A percentile compares a stretch with the other conserved stretches of the same genome.
Evolutionary conservation across 1,140 invertebrate genomes (phyloP).

Genomic region (Sarcophaga peregrina): DNA sequence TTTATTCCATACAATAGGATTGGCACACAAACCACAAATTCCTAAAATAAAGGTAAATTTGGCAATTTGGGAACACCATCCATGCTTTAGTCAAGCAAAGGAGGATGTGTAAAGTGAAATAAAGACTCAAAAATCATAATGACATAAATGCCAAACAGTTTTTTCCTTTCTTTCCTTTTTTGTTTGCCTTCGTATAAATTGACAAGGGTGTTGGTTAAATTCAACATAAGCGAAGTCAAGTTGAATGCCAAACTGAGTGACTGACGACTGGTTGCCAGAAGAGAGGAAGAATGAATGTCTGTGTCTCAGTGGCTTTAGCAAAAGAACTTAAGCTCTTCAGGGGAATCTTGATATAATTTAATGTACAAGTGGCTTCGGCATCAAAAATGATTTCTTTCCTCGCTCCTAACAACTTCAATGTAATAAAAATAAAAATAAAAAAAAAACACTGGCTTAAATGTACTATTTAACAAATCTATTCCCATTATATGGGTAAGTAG

Average conservation of each 20-base stretch:
- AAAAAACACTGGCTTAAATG: background rate
- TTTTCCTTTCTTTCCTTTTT: background rate
- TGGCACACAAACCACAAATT: no score
- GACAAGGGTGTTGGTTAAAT: conserved; percentile 45
- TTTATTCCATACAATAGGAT: no score
- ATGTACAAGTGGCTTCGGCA: background rate
- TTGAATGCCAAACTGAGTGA: background rate
- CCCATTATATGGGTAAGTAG: background rate
- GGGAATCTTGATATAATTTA: background rate
- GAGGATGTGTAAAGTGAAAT: no score
- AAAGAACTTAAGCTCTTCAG: background rate
- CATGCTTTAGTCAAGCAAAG: no score
- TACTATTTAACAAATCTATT: background rate
- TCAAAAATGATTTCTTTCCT: background rate
- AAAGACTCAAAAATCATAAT: background rate
- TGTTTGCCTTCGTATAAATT: background rate
- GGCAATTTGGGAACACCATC: no score
- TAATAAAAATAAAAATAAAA: background rate
- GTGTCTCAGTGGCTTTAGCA: conserved; percentile 7
- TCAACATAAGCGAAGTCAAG: background rate
- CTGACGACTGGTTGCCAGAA: conserved; percentile 8
- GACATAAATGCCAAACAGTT: conserved; percentile 40
- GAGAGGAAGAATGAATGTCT: conserved; percentile 9
- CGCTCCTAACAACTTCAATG: background rate
- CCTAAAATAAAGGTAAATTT: no score